A percentile compares a stretch with the other conserved stretches of the same genome.
These are phyloP conservation scores for Pheucticus melanocephalus DNA, from an alignment of 2,113 vertebrate genomes.

Conservation along the genomic window DNA sequence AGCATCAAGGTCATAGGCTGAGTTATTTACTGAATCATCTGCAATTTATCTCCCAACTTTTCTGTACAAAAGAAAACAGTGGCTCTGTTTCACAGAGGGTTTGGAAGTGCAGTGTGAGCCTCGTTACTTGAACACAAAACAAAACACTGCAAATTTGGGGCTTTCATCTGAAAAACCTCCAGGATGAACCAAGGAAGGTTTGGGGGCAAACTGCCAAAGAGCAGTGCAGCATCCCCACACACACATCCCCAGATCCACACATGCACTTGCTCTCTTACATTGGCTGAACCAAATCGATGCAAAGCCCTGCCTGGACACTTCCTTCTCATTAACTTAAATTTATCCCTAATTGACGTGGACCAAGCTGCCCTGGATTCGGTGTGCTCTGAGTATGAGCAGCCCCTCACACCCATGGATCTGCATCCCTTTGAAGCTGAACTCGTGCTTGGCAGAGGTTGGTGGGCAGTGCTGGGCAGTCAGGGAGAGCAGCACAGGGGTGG, in stretches of 20 bases:
- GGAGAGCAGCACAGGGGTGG: accelerated
- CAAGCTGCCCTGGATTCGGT: neutral
- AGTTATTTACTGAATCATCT: slow-evolving; percentile 76
- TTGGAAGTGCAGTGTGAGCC: neutral
- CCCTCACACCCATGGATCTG: neutral
- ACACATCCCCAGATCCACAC: neutral
- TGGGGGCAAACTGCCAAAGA: neutral
- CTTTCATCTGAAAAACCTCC: neutral
- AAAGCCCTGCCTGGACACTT: slow-evolving; percentile 13
- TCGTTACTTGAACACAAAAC: neutral
- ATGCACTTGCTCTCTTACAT: neutral
- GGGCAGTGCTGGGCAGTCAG: accelerated
- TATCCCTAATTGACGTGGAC: neutral
- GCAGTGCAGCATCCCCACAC: neutral
- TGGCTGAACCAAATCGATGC: slow-evolving; percentile 23
- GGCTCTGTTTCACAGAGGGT: slow-evolving; percentile 29
- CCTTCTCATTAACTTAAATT: slow-evolving; percentile 28
- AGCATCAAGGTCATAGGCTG: slow-evolving; percentile 79
- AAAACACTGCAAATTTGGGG: neutral
- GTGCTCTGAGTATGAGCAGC: neutral
- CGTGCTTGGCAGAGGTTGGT: accelerated
- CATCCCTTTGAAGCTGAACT: neutral
- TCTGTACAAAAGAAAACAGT: slow-evolving; percentile 14
- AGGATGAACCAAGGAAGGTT: neutral
- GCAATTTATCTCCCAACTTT: slow-evolving; percentile 75